Evolutionary conservation across 2,888 invertebrate species (phyloP).

Genomic region (Nysson spinosus): DNA sequence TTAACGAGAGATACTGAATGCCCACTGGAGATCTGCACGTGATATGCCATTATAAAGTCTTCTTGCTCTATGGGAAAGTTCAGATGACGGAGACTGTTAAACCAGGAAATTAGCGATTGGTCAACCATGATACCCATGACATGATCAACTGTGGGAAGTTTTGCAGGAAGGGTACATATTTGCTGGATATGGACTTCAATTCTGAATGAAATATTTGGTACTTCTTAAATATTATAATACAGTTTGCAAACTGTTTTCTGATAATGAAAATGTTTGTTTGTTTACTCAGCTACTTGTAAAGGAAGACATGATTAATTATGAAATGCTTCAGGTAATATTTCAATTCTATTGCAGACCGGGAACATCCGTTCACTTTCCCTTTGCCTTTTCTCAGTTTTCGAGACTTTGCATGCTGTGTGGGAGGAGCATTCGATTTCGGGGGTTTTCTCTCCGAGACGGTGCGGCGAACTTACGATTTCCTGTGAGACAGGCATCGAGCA

Average conservation of each 20-base stretch:
- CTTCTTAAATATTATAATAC: too few relatives aligned
- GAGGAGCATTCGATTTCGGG: constrained; percentile 11
- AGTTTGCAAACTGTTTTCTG: too few relatives aligned
- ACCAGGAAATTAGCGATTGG: constrained; percentile 46
- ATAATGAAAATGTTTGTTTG: too few relatives aligned
- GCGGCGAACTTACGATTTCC: constrained; percentile 26
- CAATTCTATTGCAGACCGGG: too few relatives aligned
- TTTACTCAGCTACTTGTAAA: too few relatives aligned
- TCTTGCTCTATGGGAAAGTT: constrained; percentile 66
- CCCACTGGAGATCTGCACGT: constrained; percentile 15
- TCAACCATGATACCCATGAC: constrained; percentile 18
- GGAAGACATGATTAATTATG: too few relatives aligned
- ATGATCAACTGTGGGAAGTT: constrained; percentile 22
- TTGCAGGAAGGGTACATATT: constrained; percentile 10
- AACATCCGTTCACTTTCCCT: constrained; percentile 11
- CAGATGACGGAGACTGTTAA: constrained; percentile 51
- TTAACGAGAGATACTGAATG: constrained; percentile 29
- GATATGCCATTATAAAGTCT: constrained; percentile 68
- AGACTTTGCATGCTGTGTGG: constrained; percentile 1
- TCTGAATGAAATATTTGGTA: too few relatives aligned
- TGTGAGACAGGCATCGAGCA: constrained; percentile 16
- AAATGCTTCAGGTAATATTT: too few relatives aligned
- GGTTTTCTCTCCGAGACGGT: constrained; percentile 23
- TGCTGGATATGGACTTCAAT: too few relatives aligned
- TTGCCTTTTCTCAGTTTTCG: constrained; percentile 17